These are phyloP conservation scores for Apteryx mantelli DNA, from an alignment of 2,113 vertebrate genomes.

Conservation along the genomic window DNA sequence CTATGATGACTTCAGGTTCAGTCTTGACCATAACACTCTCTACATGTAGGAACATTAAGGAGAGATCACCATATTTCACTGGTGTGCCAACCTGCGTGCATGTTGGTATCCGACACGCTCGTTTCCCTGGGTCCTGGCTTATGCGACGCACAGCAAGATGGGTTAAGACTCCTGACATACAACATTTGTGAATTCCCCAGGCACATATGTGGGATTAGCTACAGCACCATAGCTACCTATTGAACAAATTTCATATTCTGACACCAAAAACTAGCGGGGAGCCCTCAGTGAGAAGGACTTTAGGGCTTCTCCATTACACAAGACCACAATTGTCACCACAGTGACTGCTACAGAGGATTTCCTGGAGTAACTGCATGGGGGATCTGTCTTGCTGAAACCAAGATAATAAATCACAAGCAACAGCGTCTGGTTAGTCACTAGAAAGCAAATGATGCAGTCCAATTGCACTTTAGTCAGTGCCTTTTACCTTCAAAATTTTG, in stretches of 20 bases:
- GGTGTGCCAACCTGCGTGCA: not conserved
- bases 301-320: not conserved
- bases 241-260: not conserved
- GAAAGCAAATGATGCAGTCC: not conserved
- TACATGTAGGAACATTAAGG: not conserved
- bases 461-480: not conserved
- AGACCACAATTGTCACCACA: not conserved
- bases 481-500: not conserved
- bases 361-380: not conserved
- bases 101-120: not conserved
- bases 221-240: not conserved
- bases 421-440: not conserved
- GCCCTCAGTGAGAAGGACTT: not conserved
- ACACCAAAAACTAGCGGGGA: not conserved
- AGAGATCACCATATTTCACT: not conserved
- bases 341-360: not conserved
- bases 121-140: not conserved
- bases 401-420: not conserved
- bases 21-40: not conserved
- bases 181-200: not conserved
- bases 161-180: not conserved
- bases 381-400: not conserved
- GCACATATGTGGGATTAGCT: not conserved
- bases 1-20: not conserved
- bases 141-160: not conserved